phyloP scores from a whole-genome alignment of 2,888 invertebrate genomes.

The Hypselothyrea guttata region DNA sequence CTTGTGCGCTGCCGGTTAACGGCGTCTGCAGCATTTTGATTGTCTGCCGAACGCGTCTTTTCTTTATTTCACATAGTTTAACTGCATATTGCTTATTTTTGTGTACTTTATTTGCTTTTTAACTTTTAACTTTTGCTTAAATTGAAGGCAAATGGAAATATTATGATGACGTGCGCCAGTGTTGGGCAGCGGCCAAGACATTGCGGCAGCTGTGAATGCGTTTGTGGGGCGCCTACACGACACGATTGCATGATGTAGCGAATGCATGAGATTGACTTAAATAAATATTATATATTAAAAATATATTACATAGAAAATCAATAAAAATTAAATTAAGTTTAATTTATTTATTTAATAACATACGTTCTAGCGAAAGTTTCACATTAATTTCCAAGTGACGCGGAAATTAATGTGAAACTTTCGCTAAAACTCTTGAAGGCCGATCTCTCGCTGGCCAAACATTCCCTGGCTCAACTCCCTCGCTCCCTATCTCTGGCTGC shows the following conservation, averaged over 20 bases:
- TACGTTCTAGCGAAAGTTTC: too few species aligned
- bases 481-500: too few species aligned
- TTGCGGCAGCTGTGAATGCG: not conserved
- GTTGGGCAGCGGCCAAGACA: slow-evolving; percentile 35
- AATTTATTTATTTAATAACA: too few species aligned
- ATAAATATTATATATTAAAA: too few species aligned
- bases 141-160: slow-evolving; percentile 50
- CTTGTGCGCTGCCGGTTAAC: slow-evolving; percentile 9
- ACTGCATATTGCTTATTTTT: not conserved
- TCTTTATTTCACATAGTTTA: not conserved
- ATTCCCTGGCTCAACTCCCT: too few species aligned
- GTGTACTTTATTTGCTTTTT: slow-evolving; percentile 3
- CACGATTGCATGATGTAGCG: not conserved
- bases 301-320: too few species aligned
- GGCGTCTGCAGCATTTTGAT: slow-evolving; percentile 31
- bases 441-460: too few species aligned
- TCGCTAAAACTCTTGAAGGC: too few species aligned
- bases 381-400: too few species aligned
- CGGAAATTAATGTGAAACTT: too few species aligned
- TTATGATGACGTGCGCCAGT: slow-evolving; percentile 60
- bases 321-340: too few species aligned
- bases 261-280: not conserved
- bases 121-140: slow-evolving; percentile 24
- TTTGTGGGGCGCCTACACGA: not conserved
- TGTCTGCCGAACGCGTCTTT: not conserved